These are phyloP conservation scores for Neria commutata DNA, from an alignment of 2,888 invertebrate species.

Conservation along the genomic window DNA sequence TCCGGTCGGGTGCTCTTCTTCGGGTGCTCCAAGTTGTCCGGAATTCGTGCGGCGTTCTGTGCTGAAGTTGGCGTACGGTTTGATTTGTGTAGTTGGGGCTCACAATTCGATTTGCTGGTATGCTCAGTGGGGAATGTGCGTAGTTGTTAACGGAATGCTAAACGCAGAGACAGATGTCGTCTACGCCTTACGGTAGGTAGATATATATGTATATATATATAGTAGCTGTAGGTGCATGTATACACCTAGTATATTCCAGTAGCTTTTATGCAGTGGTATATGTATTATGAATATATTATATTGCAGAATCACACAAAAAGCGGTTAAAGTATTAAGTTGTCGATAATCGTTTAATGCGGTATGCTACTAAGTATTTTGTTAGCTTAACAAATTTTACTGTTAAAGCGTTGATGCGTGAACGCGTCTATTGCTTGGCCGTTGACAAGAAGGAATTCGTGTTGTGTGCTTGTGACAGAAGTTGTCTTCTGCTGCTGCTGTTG, in stretches of 20 bases:
- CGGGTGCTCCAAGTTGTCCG: too few species aligned
- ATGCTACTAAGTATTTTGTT: too few species aligned
- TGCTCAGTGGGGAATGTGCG: too few species aligned
- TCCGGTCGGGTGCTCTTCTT: background rate
- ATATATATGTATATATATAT: slow-evolving; percentile 16
- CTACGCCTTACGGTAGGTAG: slow-evolving; percentile 1
- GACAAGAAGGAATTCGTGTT: background rate
- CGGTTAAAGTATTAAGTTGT: background rate
- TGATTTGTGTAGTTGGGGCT: slow-evolving; percentile 21
- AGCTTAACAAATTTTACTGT: too few species aligned
- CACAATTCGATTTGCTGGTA: background rate
- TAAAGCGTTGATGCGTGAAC: too few species aligned
- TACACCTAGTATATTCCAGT: slow-evolving; percentile 9
- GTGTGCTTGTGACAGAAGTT: too few species aligned
- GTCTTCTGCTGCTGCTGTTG: too few species aligned
- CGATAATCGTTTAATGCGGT: slow-evolving; percentile 1
- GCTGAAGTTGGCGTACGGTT: background rate
- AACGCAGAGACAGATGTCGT: too few species aligned
- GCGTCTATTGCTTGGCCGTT: too few species aligned
- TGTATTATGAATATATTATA: slow-evolving; percentile 9
- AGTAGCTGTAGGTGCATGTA: slow-evolving; percentile 2
- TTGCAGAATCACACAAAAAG: slow-evolving; percentile 15
- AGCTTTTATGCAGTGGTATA: too few species aligned
- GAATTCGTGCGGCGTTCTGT: too few species aligned
- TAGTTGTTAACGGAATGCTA: too few species aligned